A percentile compares a stretch with the other conserved stretches of the same genome.
Conservation (phyloP, 2,888 invertebrate species). For the Thera britannica region DNA sequence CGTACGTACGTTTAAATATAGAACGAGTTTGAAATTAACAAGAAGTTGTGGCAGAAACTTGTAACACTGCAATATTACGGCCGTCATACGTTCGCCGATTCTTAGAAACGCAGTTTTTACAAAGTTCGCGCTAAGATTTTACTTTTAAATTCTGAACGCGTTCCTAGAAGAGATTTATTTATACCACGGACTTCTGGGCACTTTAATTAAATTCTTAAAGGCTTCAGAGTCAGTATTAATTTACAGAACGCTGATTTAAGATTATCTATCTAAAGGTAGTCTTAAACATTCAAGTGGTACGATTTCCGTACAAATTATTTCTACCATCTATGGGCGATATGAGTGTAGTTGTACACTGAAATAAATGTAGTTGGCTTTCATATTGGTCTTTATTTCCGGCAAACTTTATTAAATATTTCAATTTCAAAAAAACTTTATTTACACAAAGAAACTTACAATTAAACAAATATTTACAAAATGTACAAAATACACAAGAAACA, state of each 20-base stretch:
- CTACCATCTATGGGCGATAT: too few relatives aligned
- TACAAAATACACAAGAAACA: too few relatives aligned
- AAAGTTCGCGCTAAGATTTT: conserved; percentile 15
- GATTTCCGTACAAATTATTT: too few relatives aligned
- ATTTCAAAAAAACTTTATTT: too few relatives aligned
- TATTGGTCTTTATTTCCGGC: too few relatives aligned
- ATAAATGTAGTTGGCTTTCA: too few relatives aligned
- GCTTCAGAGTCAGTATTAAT: not conserved
- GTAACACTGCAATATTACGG: not conserved
- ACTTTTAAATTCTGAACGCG: conserved; percentile 41
- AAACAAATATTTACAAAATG: too few relatives aligned
- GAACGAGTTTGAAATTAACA: too few relatives aligned
- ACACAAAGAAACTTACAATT: too few relatives aligned
- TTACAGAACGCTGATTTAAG: not conserved
- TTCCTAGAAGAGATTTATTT: conserved; percentile 2
- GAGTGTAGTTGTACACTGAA: too few relatives aligned
- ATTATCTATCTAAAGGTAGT: not conserved
- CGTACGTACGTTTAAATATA: too few relatives aligned
- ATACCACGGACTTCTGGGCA: conserved; percentile 10
- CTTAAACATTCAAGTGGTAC: not conserved
- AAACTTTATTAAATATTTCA: too few relatives aligned
- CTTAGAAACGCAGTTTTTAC: not conserved
- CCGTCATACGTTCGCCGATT: not conserved
- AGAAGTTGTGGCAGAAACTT: not conserved
- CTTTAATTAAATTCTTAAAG: conserved; percentile 12